Evolutionary conservation across 2,113 vertebrate genomes (phyloP), one percentile per base, ranked within the genome.

Genomic region (Promerops cafer): DNA sequence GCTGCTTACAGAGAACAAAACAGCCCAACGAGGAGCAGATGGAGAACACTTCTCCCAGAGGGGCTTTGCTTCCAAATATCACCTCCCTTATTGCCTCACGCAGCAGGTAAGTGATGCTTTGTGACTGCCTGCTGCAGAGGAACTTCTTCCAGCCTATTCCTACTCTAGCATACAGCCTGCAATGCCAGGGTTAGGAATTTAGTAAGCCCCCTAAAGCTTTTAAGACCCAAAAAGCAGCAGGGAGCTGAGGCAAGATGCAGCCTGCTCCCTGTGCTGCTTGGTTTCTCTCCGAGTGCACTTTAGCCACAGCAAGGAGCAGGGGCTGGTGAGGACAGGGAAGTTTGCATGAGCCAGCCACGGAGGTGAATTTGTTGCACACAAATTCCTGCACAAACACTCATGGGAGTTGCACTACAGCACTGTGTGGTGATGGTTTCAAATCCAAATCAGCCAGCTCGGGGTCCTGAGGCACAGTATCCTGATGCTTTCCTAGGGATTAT

Each of bases 41-140:
- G 86, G 88, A 89, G 92, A 96, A 61, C 49, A 9, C 80, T 71
- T 90, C 72, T 92, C 96, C 76, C 94, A 84, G 37, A 79, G 92
- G 94, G 89, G 86, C n/a, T 83, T 56, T 87, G 74, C 89, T 81
- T 63, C 93, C 93, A 95, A 95, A 94, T 95, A 92, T 85, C 96
- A 89, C 76, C 72, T 86, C 83, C 83, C 86, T 81, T 42, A 57
- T 24, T 84, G 86, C 61, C 64, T 75, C 2, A 2, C 6, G 4
- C 64, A 83, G 82, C 72, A 86, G 92, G 83, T 78, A 74, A 75
- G 68, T 28, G 75, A 81, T 78, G 72, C 45, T 92, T 50, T 76
- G 59, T 3, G 9, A 52, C 61, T 53, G 53, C 45, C 61, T 89
- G 56, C 72, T 81, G 90, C 90, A 88, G 75, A 91, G 47, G 33